These are phyloP conservation scores for Charaxes varanes DNA, from an alignment of 1,140 invertebrate species.

Conservation along the genomic window DNA sequence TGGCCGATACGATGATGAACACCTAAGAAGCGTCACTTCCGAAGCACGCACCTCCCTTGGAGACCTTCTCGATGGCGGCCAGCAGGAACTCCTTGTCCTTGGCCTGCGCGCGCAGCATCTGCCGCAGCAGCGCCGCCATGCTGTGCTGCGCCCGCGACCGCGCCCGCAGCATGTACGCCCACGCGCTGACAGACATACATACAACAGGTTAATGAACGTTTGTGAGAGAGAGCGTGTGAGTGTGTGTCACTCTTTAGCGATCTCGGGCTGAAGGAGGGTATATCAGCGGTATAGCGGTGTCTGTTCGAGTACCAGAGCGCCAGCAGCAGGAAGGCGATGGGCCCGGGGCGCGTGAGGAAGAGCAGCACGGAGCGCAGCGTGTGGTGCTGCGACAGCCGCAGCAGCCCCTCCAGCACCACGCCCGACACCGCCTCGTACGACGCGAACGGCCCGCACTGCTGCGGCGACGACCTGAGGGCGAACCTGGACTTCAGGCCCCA, in stretches of 20 bases:
- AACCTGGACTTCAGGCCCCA: not conserved
- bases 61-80: constrained; percentile 72
- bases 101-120: constrained; percentile 81
- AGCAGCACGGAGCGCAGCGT: constrained; percentile 51
- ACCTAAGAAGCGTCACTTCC: too few relatives aligned
- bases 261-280: too few relatives aligned
- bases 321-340: constrained; percentile 72
- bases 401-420: constrained; percentile 64
- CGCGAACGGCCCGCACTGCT: constrained; percentile 76
- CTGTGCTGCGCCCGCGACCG: constrained; percentile 77
- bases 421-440: constrained; percentile 67
- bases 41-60: constrained; percentile 60
- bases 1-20: too few relatives aligned
- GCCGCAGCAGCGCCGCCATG: constrained; percentile 79
- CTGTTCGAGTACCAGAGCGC: constrained; percentile 67
- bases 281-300: not conserved
- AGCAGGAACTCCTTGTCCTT: constrained; percentile 86
- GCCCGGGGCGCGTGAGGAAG: constrained; percentile 72
- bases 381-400: constrained; percentile 55
- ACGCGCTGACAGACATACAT: constrained; percentile 61
- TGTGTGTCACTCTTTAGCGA: too few relatives aligned
- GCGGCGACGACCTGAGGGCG: constrained; percentile 42
- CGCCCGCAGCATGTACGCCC: constrained; percentile 82
- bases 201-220: too few relatives aligned
- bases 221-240: too few relatives aligned